phyloP scores from a whole-genome alignment of 2,113 vertebrate species.

The Pangasianodon gigas region DNA sequence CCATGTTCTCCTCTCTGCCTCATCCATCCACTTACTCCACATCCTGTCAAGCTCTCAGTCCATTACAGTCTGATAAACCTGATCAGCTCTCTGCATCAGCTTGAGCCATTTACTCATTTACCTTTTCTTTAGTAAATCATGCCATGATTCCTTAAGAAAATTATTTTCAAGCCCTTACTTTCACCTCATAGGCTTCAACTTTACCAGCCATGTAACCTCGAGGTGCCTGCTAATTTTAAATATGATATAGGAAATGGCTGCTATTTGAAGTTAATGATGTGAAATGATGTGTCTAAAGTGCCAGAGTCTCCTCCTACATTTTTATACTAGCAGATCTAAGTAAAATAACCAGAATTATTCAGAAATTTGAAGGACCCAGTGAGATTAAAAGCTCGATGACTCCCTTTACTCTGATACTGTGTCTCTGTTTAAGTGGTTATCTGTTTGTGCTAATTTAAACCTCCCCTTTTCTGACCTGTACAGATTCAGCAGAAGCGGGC shows the following conservation, averaged over 20 bases:
- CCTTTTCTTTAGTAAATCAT: background rate
- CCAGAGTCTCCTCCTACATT: background rate
- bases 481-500: slow-evolving; percentile 35
- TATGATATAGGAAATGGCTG: background rate
- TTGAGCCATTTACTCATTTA: background rate
- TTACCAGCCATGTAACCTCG: background rate
- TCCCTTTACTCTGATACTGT: slow-evolving; percentile 6
- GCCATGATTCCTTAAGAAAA: background rate
- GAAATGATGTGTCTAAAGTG: background rate
- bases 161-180: background rate
- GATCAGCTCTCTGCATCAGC: slow-evolving; percentile 15
- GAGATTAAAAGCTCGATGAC: background rate
- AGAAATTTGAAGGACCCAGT: background rate
- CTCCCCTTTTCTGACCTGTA: slow-evolving; percentile 14
- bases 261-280: slow-evolving; percentile 1
- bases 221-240: slow-evolving; percentile 4
- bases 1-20: background rate
- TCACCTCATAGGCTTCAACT: background rate
- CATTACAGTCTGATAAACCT: slow-evolving; percentile 33
- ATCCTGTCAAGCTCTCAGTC: slow-evolving; percentile 21
- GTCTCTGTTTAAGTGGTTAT: slow-evolving; percentile 3
- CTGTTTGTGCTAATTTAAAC: slow-evolving; percentile 21
- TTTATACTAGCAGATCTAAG: background rate
- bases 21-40: slow-evolving; percentile 15
- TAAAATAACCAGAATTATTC: background rate